These are phyloP conservation scores for Nestor notabilis DNA, from an alignment of 2,113 vertebrate species.

Conservation along the genomic window DNA sequence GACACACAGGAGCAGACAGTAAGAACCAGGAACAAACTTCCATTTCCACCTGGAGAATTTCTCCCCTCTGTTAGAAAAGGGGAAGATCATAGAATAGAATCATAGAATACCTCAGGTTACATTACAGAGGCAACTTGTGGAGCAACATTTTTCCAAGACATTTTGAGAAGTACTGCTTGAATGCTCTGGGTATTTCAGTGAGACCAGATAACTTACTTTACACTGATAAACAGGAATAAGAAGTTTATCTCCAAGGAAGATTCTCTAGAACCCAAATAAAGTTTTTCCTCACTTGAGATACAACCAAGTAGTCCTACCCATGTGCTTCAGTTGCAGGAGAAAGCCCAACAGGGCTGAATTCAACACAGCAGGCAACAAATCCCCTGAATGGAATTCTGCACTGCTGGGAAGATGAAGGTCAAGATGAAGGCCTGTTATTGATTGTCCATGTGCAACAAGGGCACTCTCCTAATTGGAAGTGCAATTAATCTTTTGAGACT, in stretches of 20 bases:
- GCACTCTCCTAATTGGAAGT: not conserved
- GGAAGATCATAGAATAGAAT: not conserved
- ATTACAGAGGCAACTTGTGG: rapidly evolving
- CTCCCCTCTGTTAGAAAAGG: not conserved
- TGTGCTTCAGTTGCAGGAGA: not conserved
- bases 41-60: not conserved
- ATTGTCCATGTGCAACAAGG: not conserved
- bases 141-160: not conserved
- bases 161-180: not conserved
- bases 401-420: not conserved
- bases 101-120: not conserved
- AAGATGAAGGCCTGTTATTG: not conserved
- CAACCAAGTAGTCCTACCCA: not conserved
- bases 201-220: not conserved
- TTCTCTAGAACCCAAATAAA: not conserved
- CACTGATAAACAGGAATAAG: not conserved
- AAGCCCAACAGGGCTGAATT: not conserved
- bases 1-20: not conserved
- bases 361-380: not conserved
- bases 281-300: not conserved
- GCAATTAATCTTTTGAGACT: not conserved
- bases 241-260: not conserved
- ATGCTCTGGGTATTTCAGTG: not conserved
- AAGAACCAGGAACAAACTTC: not conserved
- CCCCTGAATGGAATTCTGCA: not conserved